Evolutionary conservation across 2,797 vertebrate genomes (phyloP).

Genomic region (Sandelia bainsii): DNA sequence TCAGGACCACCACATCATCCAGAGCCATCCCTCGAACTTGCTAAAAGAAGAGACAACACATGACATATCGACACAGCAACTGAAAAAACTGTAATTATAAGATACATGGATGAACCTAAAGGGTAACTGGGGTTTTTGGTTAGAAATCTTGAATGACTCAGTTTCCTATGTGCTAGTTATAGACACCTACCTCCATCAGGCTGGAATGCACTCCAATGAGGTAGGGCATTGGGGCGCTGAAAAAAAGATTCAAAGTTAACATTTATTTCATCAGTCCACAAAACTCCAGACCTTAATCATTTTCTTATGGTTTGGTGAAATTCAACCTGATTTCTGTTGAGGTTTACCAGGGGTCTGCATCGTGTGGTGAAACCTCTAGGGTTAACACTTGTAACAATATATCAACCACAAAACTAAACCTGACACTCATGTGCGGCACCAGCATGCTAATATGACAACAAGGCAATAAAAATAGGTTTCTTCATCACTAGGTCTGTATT

Average conservation of each 20-base stretch:
- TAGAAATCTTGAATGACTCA: neutral
- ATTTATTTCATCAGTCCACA: too few species aligned
- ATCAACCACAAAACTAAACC: too few species aligned
- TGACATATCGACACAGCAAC: constrained; percentile 1
- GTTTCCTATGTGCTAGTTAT: neutral
- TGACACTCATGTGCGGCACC: too few species aligned
- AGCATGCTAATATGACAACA: too few species aligned
- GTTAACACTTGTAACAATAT: too few species aligned
- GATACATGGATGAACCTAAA: neutral
- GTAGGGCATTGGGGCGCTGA: constrained; percentile 98
- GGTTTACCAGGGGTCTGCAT: too few species aligned
- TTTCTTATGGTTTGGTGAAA: too few species aligned
- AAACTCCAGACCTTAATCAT: too few species aligned
- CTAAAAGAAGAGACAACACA: constrained; percentile 76
- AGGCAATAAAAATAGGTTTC: too few species aligned
- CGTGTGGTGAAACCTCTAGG: too few species aligned
- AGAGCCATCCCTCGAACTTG: constrained; percentile 94
- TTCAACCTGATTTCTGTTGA: too few species aligned
- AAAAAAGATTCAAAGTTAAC: constrained; percentile 53
- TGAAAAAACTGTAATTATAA: neutral
- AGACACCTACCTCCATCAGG: constrained; percentile 94
- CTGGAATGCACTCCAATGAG: constrained; percentile 99
- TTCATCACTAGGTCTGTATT: too few species aligned
- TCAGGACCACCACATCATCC: constrained; percentile 90
- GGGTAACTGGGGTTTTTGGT: neutral